Percentiles rank a stretch among this genome's conserved stretches.
phyloP scores from a whole-genome alignment of 1,140 invertebrate genomes.

The Lordiphosa collinella region DNA sequence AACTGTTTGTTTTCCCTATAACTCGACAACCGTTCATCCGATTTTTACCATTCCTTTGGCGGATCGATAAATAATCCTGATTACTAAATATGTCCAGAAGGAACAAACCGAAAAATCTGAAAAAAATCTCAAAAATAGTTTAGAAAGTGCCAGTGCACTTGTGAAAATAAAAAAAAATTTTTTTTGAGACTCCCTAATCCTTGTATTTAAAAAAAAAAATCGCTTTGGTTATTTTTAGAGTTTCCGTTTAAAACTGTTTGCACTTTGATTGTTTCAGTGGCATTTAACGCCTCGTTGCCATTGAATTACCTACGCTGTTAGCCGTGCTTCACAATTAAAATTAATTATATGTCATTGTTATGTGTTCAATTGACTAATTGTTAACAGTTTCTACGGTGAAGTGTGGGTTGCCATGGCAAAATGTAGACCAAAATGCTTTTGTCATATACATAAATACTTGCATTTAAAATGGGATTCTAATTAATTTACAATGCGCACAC shows the following conservation, averaged over 20 bases:
- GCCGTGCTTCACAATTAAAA: constrained; percentile 46
- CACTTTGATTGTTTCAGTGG: constrained; percentile 21
- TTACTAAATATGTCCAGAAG: no score
- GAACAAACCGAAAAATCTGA: no score
- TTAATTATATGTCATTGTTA: constrained; percentile 66
- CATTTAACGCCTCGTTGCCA: constrained; percentile 20
- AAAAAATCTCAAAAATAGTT: no score
- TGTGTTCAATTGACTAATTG: constrained; percentile 60
- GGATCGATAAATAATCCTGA: no score
- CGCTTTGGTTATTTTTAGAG: constrained; percentile 23
- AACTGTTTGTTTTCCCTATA: no score
- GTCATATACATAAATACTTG: constrained; percentile 23
- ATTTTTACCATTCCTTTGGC: no score
- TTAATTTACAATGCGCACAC: constrained; percentile 71
- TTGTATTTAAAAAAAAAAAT: no score
- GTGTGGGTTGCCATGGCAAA: constrained; percentile 36
- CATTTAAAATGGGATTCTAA: constrained; percentile 57
- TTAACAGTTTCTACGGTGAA: constrained; percentile 56
- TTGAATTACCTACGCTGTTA: constrained; percentile 22
- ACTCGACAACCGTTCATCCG: no score
- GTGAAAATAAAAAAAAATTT: no score
- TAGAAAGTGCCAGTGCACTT: no score
- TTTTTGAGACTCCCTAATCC: no score
- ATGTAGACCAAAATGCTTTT: constrained; percentile 14
- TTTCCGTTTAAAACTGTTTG: constrained; percentile 21